Evolutionary conservation across 1,140 invertebrate genomes (phyloP), one percentile per base, ranked within the genome.

Genomic region (Aphelinus atriplicis): DNA sequence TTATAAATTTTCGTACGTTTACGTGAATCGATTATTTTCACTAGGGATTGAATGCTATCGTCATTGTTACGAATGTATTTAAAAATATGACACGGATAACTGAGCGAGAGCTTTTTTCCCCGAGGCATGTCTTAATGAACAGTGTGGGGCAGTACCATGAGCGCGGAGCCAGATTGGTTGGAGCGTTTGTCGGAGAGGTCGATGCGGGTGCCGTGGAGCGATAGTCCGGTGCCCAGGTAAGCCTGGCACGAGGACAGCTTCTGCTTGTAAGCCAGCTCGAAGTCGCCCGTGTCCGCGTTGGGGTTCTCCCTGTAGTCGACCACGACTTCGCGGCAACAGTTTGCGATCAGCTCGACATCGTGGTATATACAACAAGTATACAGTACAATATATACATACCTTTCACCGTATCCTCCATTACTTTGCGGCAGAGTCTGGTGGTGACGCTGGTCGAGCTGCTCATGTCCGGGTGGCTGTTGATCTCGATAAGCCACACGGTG

Each of bases 381-480:
- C 26, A 26, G 26, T 26, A 26, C 26, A 26, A 26, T 26, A 26
- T 7, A 53, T 55, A 10, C 43, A 26, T 87, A 97, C 96, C 96
- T 94, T 97, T 97, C 60, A 97, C 91, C 1, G 95, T 93, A 88
- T 98, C 96, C 84, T 97, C 95, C 65, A 98, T 90, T 63, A 95
- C 95, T 83, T 94, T 93, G 10, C 93, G 90, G 84, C 96, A 97
- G 79, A 98, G 89, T 71, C 93, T 87, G 0, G 95, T 92, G 0
- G 96, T 98, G 1, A 98, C 95, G 74, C 92, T 94, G 0, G 96
- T 97, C 1, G 94, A 96, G 7, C 93, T 91, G 51, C 95, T 95
- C 89, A 98, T 92, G 81, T 96, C 95, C 0, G 96, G 96, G 86
- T 95, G 95, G 5, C 95, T 96, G 84, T 98, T 98, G 75, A 98